A percentile compares a stretch with the other conserved stretches of the same genome.
Conservation (phyloP, 2,113 vertebrate genomes). For the pig (Sus scrofa) region DNA sequence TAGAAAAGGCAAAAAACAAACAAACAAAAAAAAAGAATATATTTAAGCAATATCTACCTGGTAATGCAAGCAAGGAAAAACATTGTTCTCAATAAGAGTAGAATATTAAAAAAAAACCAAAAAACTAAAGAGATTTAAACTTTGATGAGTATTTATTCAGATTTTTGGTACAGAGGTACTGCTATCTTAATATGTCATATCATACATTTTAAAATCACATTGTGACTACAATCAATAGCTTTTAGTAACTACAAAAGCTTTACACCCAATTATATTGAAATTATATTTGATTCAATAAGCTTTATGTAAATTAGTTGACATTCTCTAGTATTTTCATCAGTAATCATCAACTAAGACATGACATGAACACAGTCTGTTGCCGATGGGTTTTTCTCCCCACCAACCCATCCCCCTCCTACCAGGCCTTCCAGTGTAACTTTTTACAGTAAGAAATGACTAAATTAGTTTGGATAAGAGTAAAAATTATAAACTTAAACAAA, state of each 20-base stretch:
- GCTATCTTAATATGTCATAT: constrained; percentile 17
- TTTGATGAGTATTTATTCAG: not conserved
- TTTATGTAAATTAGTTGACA: constrained; percentile 8
- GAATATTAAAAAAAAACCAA: not conserved
- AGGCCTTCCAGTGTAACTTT: constrained; percentile 26
- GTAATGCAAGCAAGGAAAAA: constrained; percentile 48
- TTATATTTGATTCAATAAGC: constrained; percentile 37
- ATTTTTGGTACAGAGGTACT: constrained; percentile 11
- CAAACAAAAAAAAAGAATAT: no score
- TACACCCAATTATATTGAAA: not conserved
- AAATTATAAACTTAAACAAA: not conserved
- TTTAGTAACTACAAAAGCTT: constrained; percentile 35
- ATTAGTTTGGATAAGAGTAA: constrained; percentile 10
- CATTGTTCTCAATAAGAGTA: not conserved
- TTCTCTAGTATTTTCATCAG: constrained; percentile 41
- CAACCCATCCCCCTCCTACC: not conserved
- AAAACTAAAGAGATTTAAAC: not conserved
- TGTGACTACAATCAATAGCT: not conserved
- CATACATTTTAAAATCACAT: constrained; percentile 30
- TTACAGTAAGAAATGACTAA: not conserved
- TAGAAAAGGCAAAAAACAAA: no score
- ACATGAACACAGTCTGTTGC: not conserved
- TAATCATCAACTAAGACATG: constrained; percentile 11
- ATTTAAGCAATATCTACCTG: not conserved
- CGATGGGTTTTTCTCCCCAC: not conserved